Conservation (phyloP, 2,888 invertebrate genomes). For the Lymantria monacha region DNA sequence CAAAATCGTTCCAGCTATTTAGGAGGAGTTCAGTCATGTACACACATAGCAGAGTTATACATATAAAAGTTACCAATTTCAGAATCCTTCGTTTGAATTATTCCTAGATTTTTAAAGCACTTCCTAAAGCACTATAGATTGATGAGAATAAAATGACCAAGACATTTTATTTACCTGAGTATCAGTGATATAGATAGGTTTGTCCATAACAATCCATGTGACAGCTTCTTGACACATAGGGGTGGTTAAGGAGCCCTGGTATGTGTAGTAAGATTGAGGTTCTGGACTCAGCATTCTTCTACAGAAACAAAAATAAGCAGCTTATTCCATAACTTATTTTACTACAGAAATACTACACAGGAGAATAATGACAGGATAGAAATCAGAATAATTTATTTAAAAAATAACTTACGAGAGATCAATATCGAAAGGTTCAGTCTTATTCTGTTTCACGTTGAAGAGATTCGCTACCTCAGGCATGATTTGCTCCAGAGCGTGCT, state of each 20-base stretch:
- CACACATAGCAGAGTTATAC: too few species aligned
- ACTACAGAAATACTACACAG: too few species aligned
- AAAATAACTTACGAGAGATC: neutral
- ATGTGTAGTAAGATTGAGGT: constrained; percentile 84
- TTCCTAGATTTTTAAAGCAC: too few species aligned
- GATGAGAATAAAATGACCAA: too few species aligned
- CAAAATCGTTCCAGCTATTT: too few species aligned
- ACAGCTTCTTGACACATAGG: constrained; percentile 88
- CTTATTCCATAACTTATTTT: too few species aligned
- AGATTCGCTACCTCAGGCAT: neutral
- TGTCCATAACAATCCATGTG: constrained; percentile 86
- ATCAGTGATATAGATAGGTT: constrained; percentile 59
- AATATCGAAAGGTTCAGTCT: neutral
- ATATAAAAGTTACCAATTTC: too few species aligned
- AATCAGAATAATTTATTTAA: too few species aligned
- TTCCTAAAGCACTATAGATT: too few species aligned
- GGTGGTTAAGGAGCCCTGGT: constrained; percentile 89
- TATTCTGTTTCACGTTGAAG: neutral
- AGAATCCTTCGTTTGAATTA: too few species aligned
- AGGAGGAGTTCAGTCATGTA: too few species aligned
- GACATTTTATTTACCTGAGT: constrained; percentile 75
- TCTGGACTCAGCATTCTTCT: constrained; percentile 83
- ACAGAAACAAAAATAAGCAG: constrained; percentile 9
- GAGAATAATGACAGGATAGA: too few species aligned
- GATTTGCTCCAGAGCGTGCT: neutral